Base-by-base conservation (phyloP, 1,140 invertebrate genomes). In the Mactra quadrangularis region DNA sequence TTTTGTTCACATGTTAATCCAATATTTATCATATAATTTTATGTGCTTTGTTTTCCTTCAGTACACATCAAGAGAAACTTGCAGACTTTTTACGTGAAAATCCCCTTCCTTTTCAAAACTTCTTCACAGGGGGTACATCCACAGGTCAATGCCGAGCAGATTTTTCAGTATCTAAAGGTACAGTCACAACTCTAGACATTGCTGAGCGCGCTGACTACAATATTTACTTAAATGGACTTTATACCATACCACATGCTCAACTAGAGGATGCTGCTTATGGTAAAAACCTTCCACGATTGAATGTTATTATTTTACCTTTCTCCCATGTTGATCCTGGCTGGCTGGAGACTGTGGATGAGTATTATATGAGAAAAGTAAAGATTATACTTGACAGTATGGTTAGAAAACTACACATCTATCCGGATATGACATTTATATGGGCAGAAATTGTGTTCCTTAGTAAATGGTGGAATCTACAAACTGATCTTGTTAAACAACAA, bases 321-420 rank as follows among this genome's bases (percentile, higher is more conserved):
- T 99, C 98, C 0, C 99, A 99, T 90, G 98, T 98, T 92, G 99
- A 99, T 95, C 98, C 98, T 76, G 97, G 98, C 45, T 99, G 99
- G 99, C 94, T 99, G 17, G 97, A 97, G 91, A 99, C 98, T 0
- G 97, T 99, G 91, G 98, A 99, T 87, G 96, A 97, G 75, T 99
- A 99, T 92, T 99, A 97, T 92, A 93, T 95, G 35, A 95, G 95
- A 59, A 96, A 98, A 92, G 99, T 98, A 0, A 96, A 96, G 86
- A 95, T 96, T 84, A 99, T 99, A 91, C 94, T 99, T 50, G 96
- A 97, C 87, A 97, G 97, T 92, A 97, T 99, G 95, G 94, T 99
- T 22, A 94, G 95, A 0, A 98, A 98, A 92, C 91, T 99, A 33
- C 94, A 94, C 0, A 95, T 96, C 89, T 95, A 98, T 90, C 94